These are phyloP conservation scores for Drosophila trapezifrons DNA, from an alignment of 1,140 invertebrate genomes.

Conservation along the genomic window DNA sequence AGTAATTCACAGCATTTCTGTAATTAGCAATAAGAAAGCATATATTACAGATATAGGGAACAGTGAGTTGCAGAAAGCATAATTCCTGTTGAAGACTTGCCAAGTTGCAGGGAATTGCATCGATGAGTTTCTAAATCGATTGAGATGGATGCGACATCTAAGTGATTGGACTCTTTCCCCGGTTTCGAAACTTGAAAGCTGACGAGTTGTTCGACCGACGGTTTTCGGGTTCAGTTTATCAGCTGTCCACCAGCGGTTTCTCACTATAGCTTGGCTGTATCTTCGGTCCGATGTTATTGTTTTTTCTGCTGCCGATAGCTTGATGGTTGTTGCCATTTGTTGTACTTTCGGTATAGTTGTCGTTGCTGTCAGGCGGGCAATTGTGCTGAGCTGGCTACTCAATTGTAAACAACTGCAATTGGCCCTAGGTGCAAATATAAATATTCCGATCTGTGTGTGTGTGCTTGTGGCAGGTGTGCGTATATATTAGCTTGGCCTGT, in stretches of 20 bases:
- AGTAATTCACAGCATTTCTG: conserved; percentile 30
- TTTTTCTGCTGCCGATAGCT: conserved; percentile 31
- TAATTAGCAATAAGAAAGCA: conserved; percentile 33
- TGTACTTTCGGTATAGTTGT: conserved; percentile 7
- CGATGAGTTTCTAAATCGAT: conserved; percentile 30
- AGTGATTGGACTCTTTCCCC: conserved; percentile 32
- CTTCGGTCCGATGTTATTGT: conserved; percentile 24
- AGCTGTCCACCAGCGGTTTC: conserved; percentile 14
- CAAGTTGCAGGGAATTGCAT: conserved; percentile 17
- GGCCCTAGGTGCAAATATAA: conserved; percentile 70
- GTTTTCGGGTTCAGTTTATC: conserved; percentile 45
- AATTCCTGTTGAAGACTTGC: conserved; percentile 6
- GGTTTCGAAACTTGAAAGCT: conserved; percentile 22
- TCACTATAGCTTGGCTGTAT: conserved; percentile 24
- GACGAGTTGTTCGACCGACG: conserved; percentile 26
- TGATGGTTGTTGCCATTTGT: conserved; percentile 10
- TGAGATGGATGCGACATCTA: conserved; percentile 27
- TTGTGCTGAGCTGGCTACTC: conserved; percentile 68
- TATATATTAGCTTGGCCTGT: conserved; percentile 13
- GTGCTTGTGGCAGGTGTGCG: conserved; percentile 19
- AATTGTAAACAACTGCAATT: conserved; percentile 78
- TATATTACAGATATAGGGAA: conserved; percentile 4
- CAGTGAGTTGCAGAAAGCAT: conserved; percentile 12
- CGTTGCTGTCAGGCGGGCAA: conserved; percentile 26
- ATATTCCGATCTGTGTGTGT: conserved; percentile 26